A percentile compares a stretch with the other conserved stretches of the same genome.
Evolutionary conservation across 2,888 invertebrate species (phyloP).

Genomic region (Plagiodera versicolora): DNA sequence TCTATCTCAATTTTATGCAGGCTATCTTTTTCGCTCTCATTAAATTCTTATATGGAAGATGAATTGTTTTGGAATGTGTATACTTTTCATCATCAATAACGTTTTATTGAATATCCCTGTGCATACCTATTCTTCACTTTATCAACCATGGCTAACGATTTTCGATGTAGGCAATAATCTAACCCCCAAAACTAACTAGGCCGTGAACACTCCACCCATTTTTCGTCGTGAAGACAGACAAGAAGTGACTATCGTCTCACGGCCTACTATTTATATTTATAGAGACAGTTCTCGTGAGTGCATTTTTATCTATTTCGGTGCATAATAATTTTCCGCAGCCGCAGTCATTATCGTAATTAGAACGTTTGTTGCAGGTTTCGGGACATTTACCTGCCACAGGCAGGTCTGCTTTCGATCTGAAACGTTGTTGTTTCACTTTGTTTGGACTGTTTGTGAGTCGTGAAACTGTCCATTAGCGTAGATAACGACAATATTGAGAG

Average conservation of each 20-base stretch:
- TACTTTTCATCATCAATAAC: too few species aligned
- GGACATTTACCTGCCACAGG: slow-evolving; percentile 12
- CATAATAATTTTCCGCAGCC: slow-evolving; percentile 9
- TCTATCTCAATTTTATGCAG: too few species aligned
- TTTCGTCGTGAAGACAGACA: slow-evolving; percentile 3
- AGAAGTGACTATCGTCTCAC: slow-evolving; percentile 2
- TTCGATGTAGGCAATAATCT: neutral
- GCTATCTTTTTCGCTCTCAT: too few species aligned
- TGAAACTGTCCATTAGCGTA: neutral
- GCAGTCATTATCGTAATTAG: slow-evolving; percentile 12
- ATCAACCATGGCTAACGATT: neutral
- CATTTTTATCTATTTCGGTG: slow-evolving; percentile 22
- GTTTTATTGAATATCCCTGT: too few species aligned
- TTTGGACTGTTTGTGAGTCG: slow-evolving; percentile 2
- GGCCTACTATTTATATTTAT: slow-evolving; percentile 15
- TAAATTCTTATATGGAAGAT: too few species aligned
- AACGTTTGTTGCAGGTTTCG: slow-evolving; percentile 10
- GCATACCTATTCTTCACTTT: neutral
- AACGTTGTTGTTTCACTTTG: neutral
- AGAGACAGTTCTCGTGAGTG: slow-evolving; percentile 11
- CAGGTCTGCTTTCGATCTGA: slow-evolving; percentile 3
- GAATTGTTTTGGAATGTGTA: too few species aligned
- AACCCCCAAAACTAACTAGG: neutral
- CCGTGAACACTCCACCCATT: neutral
- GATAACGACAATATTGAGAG: too few species aligned